These are phyloP conservation scores for Isichthys henryi DNA, from an alignment of 2,113 vertebrate species.

Conservation along the genomic window DNA sequence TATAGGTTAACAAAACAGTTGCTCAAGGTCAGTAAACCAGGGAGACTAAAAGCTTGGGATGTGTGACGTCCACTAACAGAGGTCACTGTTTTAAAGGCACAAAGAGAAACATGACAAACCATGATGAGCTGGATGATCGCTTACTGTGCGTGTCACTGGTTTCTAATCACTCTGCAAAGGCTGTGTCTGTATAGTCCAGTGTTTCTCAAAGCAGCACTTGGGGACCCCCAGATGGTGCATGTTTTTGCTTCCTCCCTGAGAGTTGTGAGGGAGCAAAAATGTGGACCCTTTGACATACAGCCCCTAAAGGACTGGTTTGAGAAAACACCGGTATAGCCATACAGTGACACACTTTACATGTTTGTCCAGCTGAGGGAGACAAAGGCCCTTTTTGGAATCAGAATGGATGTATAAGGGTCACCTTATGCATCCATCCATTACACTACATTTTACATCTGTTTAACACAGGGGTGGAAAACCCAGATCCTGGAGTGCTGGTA, in stretches of 20 bases:
- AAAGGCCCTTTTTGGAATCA: neutral
- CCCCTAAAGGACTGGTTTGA: no score
- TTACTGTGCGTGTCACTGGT: neutral
- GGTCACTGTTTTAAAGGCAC: neutral
- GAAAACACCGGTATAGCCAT: neutral
- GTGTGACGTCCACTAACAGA: conserved; percentile 41
- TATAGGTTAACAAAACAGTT: neutral
- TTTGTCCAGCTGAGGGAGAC: conserved; percentile 1
- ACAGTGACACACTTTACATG: neutral
- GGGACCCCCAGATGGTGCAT: neutral
- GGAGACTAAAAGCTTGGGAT: neutral
- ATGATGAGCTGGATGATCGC: neutral
- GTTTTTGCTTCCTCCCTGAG: neutral
- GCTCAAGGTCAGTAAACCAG: neutral
- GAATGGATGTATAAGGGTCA: neutral
- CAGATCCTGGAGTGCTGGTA: neutral
- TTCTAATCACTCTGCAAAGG: neutral
- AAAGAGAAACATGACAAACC: neutral
- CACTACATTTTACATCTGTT: neutral
- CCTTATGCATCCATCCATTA: neutral
- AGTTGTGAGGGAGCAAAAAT: neutral
- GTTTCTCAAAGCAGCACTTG: neutral
- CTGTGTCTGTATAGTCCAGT: neutral
- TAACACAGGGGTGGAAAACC: neutral
- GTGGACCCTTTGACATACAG: neutral